phyloP scores from a whole-genome alignment of 2,113 vertebrate genomes.

The Pollachius pollachius region DNA sequence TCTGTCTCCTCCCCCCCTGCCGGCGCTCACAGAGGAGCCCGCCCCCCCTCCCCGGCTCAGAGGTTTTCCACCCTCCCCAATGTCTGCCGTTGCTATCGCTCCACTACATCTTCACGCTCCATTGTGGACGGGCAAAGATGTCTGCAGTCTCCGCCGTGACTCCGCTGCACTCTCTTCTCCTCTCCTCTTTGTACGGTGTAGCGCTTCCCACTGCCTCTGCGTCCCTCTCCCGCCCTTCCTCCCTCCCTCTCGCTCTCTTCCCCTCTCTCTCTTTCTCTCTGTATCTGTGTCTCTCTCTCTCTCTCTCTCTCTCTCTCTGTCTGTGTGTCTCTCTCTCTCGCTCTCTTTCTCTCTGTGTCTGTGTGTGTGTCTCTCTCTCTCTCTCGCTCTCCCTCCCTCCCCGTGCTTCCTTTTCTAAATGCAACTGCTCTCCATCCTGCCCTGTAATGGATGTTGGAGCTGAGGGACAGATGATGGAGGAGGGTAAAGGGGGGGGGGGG shows the following conservation, averaged over 20 bases:
- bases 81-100: slow-evolving; percentile 45
- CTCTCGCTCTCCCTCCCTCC: slow-evolving; percentile 15
- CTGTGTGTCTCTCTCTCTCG: slow-evolving; percentile 1
- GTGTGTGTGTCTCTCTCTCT: not conserved
- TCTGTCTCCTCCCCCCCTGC: slow-evolving; percentile 46
- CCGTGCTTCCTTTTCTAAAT: slow-evolving; percentile 30
- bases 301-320: slow-evolving; percentile 5
- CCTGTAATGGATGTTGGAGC: slow-evolving; percentile 65
- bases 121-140: slow-evolving; percentile 64
- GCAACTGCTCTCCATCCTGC: slow-evolving; percentile 48
- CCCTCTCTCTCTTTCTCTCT: slow-evolving; percentile 1
- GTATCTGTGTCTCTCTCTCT: slow-evolving; percentile 9
- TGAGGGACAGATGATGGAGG: slow-evolving; percentile 64
- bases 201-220: slow-evolving; percentile 13
- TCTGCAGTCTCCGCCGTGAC: slow-evolving; percentile 46
- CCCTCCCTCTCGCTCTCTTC: slow-evolving; percentile 8
- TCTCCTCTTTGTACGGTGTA: slow-evolving; percentile 8
- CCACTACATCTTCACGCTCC: slow-evolving; percentile 55
- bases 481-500: slow-evolving; percentile 34
- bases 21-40: slow-evolving; percentile 49
- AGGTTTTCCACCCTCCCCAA: slow-evolving; percentile 52
- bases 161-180: slow-evolving; percentile 10
- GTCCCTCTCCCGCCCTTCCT: slow-evolving; percentile 2
- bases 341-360: not conserved
- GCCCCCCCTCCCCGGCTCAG: slow-evolving; percentile 44